Base-by-base conservation (phyloP, 2,113 vertebrate genomes). In the Eptesicus fuscus region DNA sequence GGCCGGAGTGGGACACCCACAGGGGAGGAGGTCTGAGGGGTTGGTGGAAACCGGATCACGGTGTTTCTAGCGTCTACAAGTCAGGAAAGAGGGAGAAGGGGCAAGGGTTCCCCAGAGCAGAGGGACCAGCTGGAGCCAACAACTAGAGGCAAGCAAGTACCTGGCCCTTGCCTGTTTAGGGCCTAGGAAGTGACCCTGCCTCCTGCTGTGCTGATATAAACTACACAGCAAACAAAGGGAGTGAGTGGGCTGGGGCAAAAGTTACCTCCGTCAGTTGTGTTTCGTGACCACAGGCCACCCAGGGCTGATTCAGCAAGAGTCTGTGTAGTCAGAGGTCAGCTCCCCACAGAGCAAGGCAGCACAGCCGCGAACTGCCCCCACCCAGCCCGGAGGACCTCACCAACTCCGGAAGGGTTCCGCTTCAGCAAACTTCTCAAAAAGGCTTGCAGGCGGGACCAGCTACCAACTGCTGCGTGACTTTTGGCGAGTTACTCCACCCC, bases 341-440 rank as follows among this genome's bases (percentile, higher is more conserved):
- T 67, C 67, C 42, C 22, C 40, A 49, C 23, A 94, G 44, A 83
- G 4, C 61, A 94, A 77, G 78, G 11, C 32, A n/a, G 17, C 4
- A 12, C 25, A 85, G 80, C 28, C 32, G 18, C 37, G 42, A 67
- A 17, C 2, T 25, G 1, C 9, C 30, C 47, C 70, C 25, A 16
- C 8, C 47, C 22, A 16, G 47, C 47, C 42, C 65, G 16, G n/a
- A 78, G 44, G 47, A 73, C 17, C 30, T 74, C 47, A 2, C 70
- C 42, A 40, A 35, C 35, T 93, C 95, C 11, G 11, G 35, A 89
- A 61, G 22, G 14, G 9, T 42, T 63, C 76, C 28, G 30, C 32
- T 79, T 88, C 71, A 86, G 65, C 37, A 93, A 70, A 53, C 32
- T 40, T 51, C 69, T 90, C 89, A 70, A 91, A 88, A 69, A 80